These are phyloP conservation scores for Pogonophryne albipinna DNA, from an alignment of 2,797 vertebrate species.

Conservation along the genomic window DNA sequence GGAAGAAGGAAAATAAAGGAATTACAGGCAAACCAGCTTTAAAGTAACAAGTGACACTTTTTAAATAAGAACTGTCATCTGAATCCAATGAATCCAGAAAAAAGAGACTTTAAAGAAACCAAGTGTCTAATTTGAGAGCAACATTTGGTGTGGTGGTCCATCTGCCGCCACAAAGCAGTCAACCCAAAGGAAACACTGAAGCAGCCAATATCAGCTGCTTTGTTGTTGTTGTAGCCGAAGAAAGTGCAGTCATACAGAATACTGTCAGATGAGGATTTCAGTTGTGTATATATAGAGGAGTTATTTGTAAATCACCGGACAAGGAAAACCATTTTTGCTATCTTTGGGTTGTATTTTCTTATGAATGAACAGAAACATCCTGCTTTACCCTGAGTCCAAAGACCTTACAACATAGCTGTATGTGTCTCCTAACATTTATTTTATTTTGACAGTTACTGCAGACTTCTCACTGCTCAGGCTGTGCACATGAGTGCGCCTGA, in stretches of 20 bases:
- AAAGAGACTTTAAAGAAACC: too few relatives aligned
- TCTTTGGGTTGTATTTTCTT: background rate
- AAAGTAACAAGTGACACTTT: too few relatives aligned
- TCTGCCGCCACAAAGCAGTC: background rate
- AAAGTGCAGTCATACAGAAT: background rate
- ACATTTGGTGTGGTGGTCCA: too few relatives aligned
- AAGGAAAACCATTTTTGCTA: background rate
- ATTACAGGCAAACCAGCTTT: too few relatives aligned
- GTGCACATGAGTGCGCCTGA: constrained; percentile 61
- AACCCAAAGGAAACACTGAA: background rate
- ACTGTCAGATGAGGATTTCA: background rate
- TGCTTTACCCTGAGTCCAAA: constrained; percentile 17
- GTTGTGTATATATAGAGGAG: constrained; percentile 13
- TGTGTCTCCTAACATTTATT: constrained; percentile 46
- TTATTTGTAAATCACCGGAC: constrained; percentile 28
- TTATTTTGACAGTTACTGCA: constrained; percentile 58
- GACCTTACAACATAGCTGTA: constrained; percentile 14
- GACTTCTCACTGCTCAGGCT: constrained; percentile 39
- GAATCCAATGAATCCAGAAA: too few relatives aligned
- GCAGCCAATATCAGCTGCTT: background rate
- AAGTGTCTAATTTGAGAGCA: too few relatives aligned
- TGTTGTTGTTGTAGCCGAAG: background rate
- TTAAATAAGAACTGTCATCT: too few relatives aligned
- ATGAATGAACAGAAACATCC: constrained; percentile 20
- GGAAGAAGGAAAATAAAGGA: too few relatives aligned